These are phyloP conservation scores for Oncorhynchus kisutch DNA, from an alignment of 2,113 vertebrate species.

Conservation along the genomic window DNA sequence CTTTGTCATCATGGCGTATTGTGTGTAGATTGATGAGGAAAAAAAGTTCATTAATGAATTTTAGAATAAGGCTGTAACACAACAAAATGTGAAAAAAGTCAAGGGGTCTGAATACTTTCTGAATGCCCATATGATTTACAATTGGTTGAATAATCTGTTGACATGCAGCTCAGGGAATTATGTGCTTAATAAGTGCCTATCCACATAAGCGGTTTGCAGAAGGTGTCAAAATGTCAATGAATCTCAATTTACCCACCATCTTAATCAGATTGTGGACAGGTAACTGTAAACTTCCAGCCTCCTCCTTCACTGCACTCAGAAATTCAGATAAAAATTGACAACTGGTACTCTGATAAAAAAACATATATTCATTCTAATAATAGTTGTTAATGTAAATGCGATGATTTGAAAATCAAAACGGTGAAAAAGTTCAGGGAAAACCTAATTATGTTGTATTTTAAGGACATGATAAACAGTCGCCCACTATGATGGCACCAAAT, in stretches of 20 bases:
- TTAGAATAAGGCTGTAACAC: no score
- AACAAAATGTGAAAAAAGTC: no score
- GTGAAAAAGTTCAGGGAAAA: no score
- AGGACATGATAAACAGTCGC: background rate
- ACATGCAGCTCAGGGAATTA: conserved; percentile 61
- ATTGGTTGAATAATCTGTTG: conserved; percentile 61
- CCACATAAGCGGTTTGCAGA: conserved; percentile 58
- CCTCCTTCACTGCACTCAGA: background rate
- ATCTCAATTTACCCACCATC: conserved; percentile 56
- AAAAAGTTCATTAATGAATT: no score
- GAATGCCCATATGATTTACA: conserved; percentile 50
- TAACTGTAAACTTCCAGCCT: background rate
- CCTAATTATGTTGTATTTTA: no score
- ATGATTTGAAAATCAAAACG: no score
- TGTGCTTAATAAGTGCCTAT: conserved; percentile 61
- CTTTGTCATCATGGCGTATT: no score
- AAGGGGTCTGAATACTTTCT: no score
- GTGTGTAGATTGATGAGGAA: no score
- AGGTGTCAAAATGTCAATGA: conserved; percentile 67
- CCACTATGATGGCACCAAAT: conserved; percentile 27
- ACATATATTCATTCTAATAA: no score
- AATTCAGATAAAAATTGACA: background rate
- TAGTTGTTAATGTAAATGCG: no score
- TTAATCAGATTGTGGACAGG: conserved; percentile 43
- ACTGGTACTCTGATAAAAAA: background rate